Evolutionary conservation across 2,797 vertebrate genomes (phyloP).

Genomic region (Acanthurus tractus): DNA sequence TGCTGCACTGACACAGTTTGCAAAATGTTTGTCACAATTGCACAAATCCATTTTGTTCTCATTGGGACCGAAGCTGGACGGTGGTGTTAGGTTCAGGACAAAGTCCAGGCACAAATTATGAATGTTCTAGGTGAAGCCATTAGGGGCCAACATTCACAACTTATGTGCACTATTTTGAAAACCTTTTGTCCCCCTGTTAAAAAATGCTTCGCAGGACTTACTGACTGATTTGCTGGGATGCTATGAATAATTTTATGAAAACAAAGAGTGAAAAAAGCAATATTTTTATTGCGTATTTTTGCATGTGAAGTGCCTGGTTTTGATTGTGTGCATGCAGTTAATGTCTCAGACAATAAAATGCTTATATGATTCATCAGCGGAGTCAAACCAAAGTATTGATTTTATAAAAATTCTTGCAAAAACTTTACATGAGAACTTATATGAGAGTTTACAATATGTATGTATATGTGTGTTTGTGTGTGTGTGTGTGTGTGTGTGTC

Average conservation of each 20-base stretch:
- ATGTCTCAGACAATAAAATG: not conserved
- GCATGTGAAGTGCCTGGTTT: not conserved
- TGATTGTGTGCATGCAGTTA: not conserved
- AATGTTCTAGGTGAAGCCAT: conserved; percentile 22
- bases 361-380: not conserved
- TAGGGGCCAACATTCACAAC: conserved; percentile 32
- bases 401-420: not conserved
- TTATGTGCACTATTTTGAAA: conserved; percentile 3
- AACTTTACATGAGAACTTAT: no score
- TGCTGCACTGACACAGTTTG: conserved; percentile 15
- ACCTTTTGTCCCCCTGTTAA: not conserved
- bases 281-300: conserved; percentile 25
- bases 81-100: conserved; percentile 27
- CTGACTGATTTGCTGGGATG: conserved; percentile 27
- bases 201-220: conserved; percentile 28
- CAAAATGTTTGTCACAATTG: conserved; percentile 18
- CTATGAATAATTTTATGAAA: not conserved
- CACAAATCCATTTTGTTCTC: conserved; percentile 25
- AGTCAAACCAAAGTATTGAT: not conserved
- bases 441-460: not conserved
- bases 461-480: not conserved
- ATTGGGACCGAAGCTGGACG: not conserved
- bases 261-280: not conserved
- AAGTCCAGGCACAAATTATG: conserved; percentile 29
- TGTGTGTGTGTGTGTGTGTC: conserved; percentile 34